Percentiles rank a stretch among this genome's conserved stretches.
Evolutionary conservation across 2,797 vertebrate species (phyloP).

Genomic region (Molossus alvarezi): DNA sequence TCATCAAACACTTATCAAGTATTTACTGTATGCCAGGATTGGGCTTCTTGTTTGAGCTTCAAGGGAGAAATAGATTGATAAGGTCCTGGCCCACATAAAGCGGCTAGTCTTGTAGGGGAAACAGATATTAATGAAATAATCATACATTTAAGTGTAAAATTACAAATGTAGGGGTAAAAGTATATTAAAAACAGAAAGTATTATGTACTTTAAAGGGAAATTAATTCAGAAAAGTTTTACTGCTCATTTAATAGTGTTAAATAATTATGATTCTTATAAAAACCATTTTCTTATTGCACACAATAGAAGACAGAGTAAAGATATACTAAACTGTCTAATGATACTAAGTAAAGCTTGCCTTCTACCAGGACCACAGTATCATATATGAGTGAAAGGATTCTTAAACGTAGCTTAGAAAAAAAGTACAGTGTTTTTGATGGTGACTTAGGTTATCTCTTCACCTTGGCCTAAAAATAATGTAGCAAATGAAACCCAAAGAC

Average conservation of each 20-base stretch:
- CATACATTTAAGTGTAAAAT: background rate
- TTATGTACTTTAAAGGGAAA: background rate
- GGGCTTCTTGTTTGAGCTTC: background rate
- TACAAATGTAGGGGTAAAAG: background rate
- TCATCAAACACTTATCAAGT: background rate
- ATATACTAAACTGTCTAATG: background rate
- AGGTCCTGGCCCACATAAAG: background rate
- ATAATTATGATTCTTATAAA: background rate
- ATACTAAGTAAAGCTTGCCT: background rate
- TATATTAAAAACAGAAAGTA: background rate
- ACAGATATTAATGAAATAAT: background rate
- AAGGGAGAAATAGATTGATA: background rate
- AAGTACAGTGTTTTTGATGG: background rate
- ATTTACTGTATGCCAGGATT: background rate
- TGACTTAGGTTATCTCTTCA: conserved; percentile 52
- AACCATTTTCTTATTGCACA: background rate
- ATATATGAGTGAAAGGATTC: background rate
- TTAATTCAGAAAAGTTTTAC: background rate
- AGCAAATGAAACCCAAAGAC: conserved; percentile 46
- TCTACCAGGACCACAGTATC: background rate
- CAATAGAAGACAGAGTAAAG: background rate
- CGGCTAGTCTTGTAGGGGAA: background rate
- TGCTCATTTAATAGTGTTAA: background rate
- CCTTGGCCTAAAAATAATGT: conserved; percentile 60
- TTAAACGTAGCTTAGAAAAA: background rate